A percentile compares a stretch with the other conserved stretches of the same genome.
Evolutionary conservation across 2,888 invertebrate genomes (phyloP).

Genomic region (Spialia ferax): DNA sequence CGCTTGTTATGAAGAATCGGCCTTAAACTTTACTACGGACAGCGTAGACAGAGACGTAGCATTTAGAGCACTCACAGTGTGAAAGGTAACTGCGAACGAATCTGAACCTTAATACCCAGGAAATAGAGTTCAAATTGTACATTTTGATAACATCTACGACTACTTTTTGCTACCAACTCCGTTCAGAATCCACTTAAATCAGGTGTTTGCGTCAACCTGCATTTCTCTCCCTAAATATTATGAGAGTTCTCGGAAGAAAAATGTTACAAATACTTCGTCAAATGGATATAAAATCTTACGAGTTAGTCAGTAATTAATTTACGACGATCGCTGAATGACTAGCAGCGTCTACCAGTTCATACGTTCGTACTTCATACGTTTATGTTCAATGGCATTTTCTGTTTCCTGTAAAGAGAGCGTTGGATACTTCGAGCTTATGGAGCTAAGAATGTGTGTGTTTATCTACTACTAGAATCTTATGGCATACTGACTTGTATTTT

Average conservation of each 20-base stretch:
- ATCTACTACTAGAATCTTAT: not conserved
- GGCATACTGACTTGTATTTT: not conserved
- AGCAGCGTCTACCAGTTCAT: no score
- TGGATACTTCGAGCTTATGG: not conserved
- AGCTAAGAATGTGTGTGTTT: not conserved
- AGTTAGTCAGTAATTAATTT: constrained; percentile 16
- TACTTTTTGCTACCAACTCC: constrained; percentile 29
- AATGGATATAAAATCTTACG: constrained; percentile 18
- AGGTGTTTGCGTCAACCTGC: constrained; percentile 25
- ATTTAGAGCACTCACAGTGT: constrained; percentile 20
- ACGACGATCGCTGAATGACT: not conserved
- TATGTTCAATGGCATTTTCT: not conserved
- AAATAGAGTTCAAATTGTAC: not conserved
- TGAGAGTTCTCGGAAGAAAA: constrained; percentile 34
- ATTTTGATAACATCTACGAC: constrained; percentile 17
- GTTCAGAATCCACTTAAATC: constrained; percentile 28
- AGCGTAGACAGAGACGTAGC: constrained; percentile 21
- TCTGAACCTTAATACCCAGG: not conserved
- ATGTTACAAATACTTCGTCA: constrained; percentile 21
- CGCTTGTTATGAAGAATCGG: not conserved
- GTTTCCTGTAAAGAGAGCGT: not conserved
- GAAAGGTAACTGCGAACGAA: constrained; percentile 12
- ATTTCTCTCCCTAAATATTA: constrained; percentile 39
- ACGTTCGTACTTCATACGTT: constrained; percentile 1
- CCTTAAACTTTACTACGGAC: constrained; percentile 17